phyloP scores from a whole-genome alignment of 2,888 invertebrate genomes.

The Teleogryllus oceanicus region DNA sequence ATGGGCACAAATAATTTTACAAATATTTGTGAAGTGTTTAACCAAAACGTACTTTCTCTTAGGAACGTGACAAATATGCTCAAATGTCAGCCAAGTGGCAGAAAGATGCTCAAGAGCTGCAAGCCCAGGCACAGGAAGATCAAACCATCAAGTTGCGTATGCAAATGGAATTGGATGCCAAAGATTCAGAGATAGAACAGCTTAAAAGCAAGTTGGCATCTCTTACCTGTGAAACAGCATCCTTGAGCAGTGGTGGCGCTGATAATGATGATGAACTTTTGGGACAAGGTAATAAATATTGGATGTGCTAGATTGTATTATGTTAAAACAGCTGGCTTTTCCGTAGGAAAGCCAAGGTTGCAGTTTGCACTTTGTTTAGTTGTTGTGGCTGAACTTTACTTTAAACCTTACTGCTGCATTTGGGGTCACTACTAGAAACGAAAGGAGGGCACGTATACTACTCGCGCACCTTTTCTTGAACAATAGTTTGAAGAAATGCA shows the following conservation, averaged over 20 bases:
- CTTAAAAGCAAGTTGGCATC: constrained; percentile 79
- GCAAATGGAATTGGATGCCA: constrained; percentile 95
- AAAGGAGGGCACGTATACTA: too few relatives aligned
- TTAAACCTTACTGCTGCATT: too few relatives aligned
- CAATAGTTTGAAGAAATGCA: too few relatives aligned
- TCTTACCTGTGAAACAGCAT: constrained; percentile 81
- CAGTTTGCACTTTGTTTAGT: too few relatives aligned
- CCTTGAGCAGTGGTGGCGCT: constrained; percentile 84
- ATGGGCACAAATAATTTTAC: too few relatives aligned
- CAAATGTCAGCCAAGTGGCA: constrained; percentile 80
- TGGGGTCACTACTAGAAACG: too few relatives aligned
- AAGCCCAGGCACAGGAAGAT: constrained; percentile 80
- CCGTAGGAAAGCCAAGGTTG: too few relatives aligned
- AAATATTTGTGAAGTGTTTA: too few relatives aligned
- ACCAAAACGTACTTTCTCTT: not conserved
- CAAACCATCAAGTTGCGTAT: constrained; percentile 71
- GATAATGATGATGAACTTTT: constrained; percentile 59
- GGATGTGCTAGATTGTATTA: not conserved
- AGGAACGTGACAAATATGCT: constrained; percentile 91
- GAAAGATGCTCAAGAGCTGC: constrained; percentile 79
- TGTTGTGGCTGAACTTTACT: too few relatives aligned
- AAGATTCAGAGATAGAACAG: constrained; percentile 94
- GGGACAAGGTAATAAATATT: constrained; percentile 27
- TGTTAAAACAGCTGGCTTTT: too few relatives aligned
- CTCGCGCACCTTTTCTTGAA: too few relatives aligned